phyloP scores from a whole-genome alignment of 2,888 invertebrate genomes.

The Gari tellinella region DNA sequence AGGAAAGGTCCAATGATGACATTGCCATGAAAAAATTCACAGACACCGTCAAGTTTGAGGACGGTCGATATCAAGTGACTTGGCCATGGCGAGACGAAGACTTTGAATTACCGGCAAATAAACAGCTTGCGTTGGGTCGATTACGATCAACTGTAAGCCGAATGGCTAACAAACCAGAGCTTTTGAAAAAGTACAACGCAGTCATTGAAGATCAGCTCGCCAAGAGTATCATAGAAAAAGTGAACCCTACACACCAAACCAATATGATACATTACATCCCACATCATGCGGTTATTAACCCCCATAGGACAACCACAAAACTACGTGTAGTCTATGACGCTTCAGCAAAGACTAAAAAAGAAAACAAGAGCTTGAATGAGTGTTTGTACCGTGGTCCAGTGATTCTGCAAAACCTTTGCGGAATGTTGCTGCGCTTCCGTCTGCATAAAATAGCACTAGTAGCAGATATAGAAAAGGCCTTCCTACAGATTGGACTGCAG shows the following conservation, averaged over 20 bases:
- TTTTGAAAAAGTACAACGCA: too few species aligned
- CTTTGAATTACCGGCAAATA: constrained; percentile 17
- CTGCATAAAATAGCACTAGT: too few species aligned
- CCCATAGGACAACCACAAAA: constrained; percentile 17
- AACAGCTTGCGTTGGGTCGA: constrained; percentile 18
- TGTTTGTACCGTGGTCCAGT: constrained; percentile 23
- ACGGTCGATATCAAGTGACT: constrained; percentile 18
- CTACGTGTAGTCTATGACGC: constrained; percentile 25
- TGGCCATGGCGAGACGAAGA: constrained; percentile 30
- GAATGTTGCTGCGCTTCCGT: constrained; percentile 12
- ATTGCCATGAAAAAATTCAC: background rate
- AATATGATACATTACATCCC: constrained; percentile 29
- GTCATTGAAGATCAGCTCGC: too few species aligned
- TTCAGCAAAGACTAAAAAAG: constrained; percentile 12
- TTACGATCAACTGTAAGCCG: too few species aligned
- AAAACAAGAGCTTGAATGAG: constrained; percentile 27
- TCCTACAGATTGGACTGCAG: constrained; percentile 21
- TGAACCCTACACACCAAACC: too few species aligned
- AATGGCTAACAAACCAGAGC: too few species aligned
- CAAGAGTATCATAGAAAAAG: too few species aligned
- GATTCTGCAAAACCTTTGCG: constrained; percentile 15
- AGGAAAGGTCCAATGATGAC: constrained; percentile 4
- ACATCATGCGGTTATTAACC: constrained; percentile 21
- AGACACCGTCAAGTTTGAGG: constrained; percentile 9
- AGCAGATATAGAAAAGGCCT: constrained; percentile 29